Evolutionary conservation across 2,113 vertebrate species (phyloP), one percentile per base, ranked within the genome.

Genomic region (Silurus glanis): DNA sequence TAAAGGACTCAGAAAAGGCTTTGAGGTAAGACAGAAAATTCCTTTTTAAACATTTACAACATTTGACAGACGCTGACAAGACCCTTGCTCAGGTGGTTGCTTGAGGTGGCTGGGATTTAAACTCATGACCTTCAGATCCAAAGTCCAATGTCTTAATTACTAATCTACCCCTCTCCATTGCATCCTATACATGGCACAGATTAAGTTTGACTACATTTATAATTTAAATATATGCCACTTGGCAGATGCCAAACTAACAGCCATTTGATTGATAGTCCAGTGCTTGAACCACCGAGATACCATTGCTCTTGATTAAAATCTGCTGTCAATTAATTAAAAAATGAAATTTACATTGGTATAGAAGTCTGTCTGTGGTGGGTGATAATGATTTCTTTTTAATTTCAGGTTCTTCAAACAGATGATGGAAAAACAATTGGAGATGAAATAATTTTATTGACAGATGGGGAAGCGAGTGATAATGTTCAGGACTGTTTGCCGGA

Each of bases 371-470:
- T 21, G 4, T 21, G 0, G 49, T 83, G 9, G 47, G 17, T 23
- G 4, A 19, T 56, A 5, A 13, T 23, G 14, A 21, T 84, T 8
- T 80, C 19, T 61, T 28, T 19, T n/a, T 21, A 9, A 19, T 55
- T 82, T 82, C 21, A 95, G 95, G 93, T 92, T 78, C 89, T 94
- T 87, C 83, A 85, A 84, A 80, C 59, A 6, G 83, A 91, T 86
- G 87, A 90, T n/a, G 59, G 83, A 62, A 84, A 83, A 67, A 86
- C 88, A 80, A 53, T 83, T 9, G 93, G 94, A 71, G 90, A 93
- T 87, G 91, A 93, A 89, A 88, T 95, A 0, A 88, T 95, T 72
- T 86, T 96, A 64, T 89, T 92, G 74, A 92, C 93, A 9, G 89
- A 91, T 47, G 93, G 95, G 23, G 80, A 85, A 10, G 9, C 56